phyloP scores from a whole-genome alignment of 2,113 vertebrate species.

The Larimichthys polyactis region DNA sequence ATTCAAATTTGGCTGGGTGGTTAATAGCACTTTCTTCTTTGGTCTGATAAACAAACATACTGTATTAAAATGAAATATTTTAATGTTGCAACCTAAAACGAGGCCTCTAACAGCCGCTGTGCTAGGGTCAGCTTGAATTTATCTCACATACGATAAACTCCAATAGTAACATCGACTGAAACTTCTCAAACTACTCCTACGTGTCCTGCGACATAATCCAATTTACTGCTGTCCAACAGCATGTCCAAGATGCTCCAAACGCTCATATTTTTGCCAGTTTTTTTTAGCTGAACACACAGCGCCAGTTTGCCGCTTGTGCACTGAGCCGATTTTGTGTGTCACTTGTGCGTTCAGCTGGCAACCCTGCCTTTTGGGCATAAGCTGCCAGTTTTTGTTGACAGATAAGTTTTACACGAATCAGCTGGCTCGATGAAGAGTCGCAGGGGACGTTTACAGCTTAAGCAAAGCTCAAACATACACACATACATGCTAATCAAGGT shows the following conservation, averaged over 20 bases:
- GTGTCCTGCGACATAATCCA: conserved; percentile 26
- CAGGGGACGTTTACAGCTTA: background rate
- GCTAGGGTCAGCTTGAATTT: conserved; percentile 2
- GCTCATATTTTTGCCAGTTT: background rate
- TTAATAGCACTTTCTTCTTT: no score
- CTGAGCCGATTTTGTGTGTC: conserved; percentile 3
- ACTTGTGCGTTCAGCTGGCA: background rate
- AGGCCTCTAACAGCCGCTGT: background rate
- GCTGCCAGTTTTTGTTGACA: background rate
- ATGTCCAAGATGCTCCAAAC: background rate
- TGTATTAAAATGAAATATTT: background rate
- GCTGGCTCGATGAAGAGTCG: conserved; percentile 7
- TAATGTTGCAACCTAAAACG: background rate
- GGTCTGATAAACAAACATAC: no score
- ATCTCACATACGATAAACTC: background rate
- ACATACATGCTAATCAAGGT: background rate
- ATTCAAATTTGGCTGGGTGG: no score
- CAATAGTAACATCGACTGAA: background rate
- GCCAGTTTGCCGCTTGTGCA: conserved; percentile 3
- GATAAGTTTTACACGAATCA: conserved; percentile 20
- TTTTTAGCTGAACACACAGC: conserved; percentile 22
- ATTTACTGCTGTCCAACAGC: background rate
- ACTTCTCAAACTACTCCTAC: background rate
- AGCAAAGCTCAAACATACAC: background rate
- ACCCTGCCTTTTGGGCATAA: background rate